Base-by-base conservation (phyloP, 2,797 vertebrate species). In the Tragelaphus oryx region DNA sequence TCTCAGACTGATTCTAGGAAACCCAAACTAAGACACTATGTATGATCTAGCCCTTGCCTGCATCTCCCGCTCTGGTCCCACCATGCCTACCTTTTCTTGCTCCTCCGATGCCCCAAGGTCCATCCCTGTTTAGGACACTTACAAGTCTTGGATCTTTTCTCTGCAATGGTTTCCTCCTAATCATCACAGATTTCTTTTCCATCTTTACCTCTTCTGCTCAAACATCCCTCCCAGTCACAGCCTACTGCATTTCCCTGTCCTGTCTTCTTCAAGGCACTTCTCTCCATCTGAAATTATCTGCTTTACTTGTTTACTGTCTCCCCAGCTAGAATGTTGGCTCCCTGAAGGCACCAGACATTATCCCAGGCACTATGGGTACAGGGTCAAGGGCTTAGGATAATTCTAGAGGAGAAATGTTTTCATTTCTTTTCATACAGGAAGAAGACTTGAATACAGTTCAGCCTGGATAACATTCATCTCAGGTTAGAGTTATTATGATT, bases 21-120 rank as follows among this genome's bases (percentile, higher is more conserved):
- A 18, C 74, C 24, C 30, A 37, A 37, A 18, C 44, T 20, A 57
- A 48, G 54, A 13, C 1, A 3, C 48, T 8, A 28, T 11, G 11
- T 14, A 3, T 0, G 8, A 5, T 18, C 59, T 1, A 28, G 60
- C 5, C 60, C 10, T 16, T 13, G 3, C 17, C 37, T n/a, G 0
- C 24, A 28, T 44, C 83, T 74, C 44, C 71, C 2, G 2, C 20
- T 30, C 41, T 2, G 79, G 26, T 22, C 11, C 12, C 37, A 37
- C 26, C 9, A 10, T 0, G 3, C 12, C 17, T 65, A 87, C 60
- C n/a, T 52, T 5, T 30, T 59, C 55, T 65, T 30, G 30, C 55
- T 12, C 30, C 79, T 12, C 12, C 12, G 3, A 5, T 8, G 18
- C 20, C 37, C 44, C 30, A 8, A 33, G 30, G 22, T 44, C 41